Conservation (phyloP, 2,888 invertebrate species). For the Drosophila paramelanica region DNA sequence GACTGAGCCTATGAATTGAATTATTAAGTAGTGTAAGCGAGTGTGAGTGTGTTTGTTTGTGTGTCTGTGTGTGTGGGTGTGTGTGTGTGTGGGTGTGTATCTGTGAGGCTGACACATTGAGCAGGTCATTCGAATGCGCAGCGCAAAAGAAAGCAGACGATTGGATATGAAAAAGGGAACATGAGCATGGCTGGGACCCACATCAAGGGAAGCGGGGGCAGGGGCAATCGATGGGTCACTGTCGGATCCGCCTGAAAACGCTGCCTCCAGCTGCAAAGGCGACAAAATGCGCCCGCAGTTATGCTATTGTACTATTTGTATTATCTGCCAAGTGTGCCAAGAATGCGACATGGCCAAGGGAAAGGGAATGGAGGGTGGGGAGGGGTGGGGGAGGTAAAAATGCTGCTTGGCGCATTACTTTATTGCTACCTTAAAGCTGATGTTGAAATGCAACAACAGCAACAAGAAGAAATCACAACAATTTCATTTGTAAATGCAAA, state of each 20-base stretch:
- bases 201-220: no score
- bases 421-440: conserved; percentile 4
- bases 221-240: no score
- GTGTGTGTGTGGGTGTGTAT: conserved; percentile 3
- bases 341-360: no score
- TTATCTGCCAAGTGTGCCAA: neutral
- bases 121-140: conserved; percentile 78
- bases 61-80: conserved; percentile 1
- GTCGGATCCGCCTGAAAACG: conserved; percentile 2
- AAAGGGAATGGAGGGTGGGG: no score
- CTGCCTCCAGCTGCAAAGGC: conserved; percentile 5
- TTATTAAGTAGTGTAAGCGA: conserved; percentile 71
- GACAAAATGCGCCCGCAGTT: conserved; percentile 27
- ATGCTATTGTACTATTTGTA: conserved; percentile 18
- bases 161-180: neutral
- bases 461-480: conserved; percentile 5
- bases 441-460: conserved; percentile 14
- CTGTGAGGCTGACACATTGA: conserved; percentile 41
- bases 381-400: neutral
- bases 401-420: neutral
- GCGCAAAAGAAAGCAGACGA: conserved; percentile 26
- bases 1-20: conserved; percentile 80
- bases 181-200: no score
- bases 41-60: conserved; percentile 6
- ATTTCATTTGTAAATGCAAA: conserved; percentile 30